A percentile compares a stretch with the other conserved stretches of the same genome.
phyloP scores from a whole-genome alignment of 2,888 invertebrate species.

The Stenotaenia linearis region DNA sequence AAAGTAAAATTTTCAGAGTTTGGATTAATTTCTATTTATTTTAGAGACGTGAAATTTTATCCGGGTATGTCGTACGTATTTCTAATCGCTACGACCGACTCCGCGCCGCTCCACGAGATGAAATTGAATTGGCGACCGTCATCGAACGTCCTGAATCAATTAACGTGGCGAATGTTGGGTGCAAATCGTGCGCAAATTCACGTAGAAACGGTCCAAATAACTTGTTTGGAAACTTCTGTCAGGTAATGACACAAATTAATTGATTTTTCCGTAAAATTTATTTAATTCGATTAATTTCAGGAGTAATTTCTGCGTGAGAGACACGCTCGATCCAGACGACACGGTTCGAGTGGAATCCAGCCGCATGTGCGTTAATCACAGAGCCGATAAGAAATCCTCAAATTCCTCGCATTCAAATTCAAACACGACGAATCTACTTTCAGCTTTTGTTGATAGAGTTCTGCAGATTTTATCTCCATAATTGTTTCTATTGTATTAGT shows the following conservation, averaged over 20 bases:
- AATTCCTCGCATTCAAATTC: neutral
- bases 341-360: neutral
- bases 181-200: neutral
- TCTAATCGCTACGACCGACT: neutral
- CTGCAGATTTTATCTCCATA: neutral
- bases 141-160: neutral
- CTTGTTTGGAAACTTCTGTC: neutral
- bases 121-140: conserved; percentile 3
- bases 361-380: neutral
- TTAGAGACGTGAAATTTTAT: conserved; percentile 24
- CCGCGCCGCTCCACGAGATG: neutral
- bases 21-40: neutral
- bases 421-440: neutral
- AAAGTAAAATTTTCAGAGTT: neutral
- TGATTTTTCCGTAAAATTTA: neutral
- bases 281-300: neutral
- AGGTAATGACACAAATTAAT: neutral
- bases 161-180: conserved; percentile 22
- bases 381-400: neutral
- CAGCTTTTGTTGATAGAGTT: neutral
- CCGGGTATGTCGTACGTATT: conserved; percentile 1
- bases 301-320: neutral
- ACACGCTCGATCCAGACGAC: neutral
- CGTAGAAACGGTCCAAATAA: neutral
- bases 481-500: too few relatives aligned